A percentile compares a stretch with the other conserved stretches of the same genome.
Conservation (phyloP, 2,113 vertebrate genomes). For the Gobiocypris rarus region DNA sequence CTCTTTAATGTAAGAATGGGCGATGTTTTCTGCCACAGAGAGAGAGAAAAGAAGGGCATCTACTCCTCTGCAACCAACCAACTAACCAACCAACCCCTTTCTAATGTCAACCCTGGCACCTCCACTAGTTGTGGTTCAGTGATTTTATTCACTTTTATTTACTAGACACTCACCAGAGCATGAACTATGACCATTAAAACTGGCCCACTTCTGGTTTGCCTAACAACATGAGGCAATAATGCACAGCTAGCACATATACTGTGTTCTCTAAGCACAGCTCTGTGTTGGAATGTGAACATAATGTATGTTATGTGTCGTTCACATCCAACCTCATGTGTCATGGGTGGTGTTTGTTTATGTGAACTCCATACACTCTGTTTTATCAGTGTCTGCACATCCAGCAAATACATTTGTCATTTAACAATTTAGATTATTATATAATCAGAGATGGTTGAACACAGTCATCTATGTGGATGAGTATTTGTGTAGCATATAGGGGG, state of each 20-base stretch:
- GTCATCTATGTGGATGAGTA: neutral
- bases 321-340: neutral
- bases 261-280: neutral
- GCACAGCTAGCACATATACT: neutral
- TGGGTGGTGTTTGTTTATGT: neutral
- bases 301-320: neutral
- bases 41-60: neutral
- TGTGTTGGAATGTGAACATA: conserved; percentile 4
- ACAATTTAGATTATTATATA: neutral
- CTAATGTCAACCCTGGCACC: neutral
- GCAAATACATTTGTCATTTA: neutral
- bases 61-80: neutral
- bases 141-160: neutral
- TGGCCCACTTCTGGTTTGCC: conserved; percentile 50
- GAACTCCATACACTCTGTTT: neutral
- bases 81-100: conserved; percentile 1
- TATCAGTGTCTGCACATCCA: neutral
- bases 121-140: conserved; percentile 1
- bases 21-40: neutral
- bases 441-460: neutral
- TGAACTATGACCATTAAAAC: conserved; percentile 40
- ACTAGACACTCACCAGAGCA: conserved; percentile 5
- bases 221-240: conserved; percentile 27
- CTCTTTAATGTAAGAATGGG: neutral
- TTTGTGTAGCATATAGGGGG: neutral